Conservation (phyloP, 2,888 invertebrate species). For the Pristionchus fissidentatus region DNA sequence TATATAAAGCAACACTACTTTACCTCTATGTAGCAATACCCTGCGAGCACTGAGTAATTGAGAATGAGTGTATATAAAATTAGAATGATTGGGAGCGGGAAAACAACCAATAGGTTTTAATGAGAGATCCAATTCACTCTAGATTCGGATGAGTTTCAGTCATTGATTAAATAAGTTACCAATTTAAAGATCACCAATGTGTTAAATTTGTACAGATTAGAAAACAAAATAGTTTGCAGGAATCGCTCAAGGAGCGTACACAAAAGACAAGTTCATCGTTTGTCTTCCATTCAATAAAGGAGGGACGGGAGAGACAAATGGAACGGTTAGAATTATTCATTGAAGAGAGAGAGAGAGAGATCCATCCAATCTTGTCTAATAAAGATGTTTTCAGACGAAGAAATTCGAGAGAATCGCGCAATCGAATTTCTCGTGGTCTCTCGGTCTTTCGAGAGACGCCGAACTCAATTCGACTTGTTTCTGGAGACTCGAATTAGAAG, state of each 20-base stretch:
- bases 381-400: conserved; percentile 63
- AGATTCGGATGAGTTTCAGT: too few species aligned
- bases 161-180: too few species aligned
- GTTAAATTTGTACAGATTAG: background rate
- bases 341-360: background rate
- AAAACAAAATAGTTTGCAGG: conserved; percentile 54
- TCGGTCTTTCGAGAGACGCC: conserved; percentile 68
- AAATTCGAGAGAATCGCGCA: conserved; percentile 72
- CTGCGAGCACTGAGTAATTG: too few species aligned
- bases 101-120: too few species aligned
- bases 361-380: background rate
- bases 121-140: too few species aligned
- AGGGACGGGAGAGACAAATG: conserved; percentile 71
- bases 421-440: conserved; percentile 69
- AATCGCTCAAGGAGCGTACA: conserved; percentile 70
- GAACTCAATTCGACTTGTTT: conserved; percentile 68
- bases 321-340: conserved; percentile 60
- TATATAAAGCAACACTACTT: too few species aligned
- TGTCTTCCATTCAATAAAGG: conserved; percentile 73
- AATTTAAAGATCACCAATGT: background rate
- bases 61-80: too few species aligned
- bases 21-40: too few species aligned
- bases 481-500: conserved; percentile 71
- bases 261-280: conserved; percentile 69
- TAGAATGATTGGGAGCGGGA: too few species aligned